These are phyloP conservation scores for Erpornis zantholeuca DNA, from an alignment of 2,113 vertebrate species.

Conservation along the genomic window DNA sequence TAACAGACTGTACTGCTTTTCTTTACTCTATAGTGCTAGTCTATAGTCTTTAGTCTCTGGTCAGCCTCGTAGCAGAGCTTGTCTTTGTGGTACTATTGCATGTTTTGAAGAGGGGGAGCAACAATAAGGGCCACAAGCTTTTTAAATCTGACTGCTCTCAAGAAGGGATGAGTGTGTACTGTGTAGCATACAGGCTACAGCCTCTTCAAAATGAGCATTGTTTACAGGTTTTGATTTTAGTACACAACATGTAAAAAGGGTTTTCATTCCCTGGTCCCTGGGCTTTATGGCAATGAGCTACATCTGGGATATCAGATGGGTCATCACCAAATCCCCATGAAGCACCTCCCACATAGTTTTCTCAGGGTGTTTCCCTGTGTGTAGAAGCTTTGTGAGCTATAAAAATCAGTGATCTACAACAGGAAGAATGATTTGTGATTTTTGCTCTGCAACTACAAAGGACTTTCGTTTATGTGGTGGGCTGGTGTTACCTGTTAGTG, in stretches of 20 bases:
- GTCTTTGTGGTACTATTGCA: not conserved
- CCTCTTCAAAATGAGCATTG: not conserved
- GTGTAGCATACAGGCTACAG: not conserved
- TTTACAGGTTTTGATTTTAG: not conserved
- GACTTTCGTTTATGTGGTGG: not conserved
- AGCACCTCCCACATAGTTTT: not conserved
- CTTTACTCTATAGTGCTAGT: not conserved
- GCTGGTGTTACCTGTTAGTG: not conserved
- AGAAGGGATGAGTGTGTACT: not conserved
- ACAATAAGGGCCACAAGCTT: not conserved
- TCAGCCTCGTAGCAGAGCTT: not conserved
- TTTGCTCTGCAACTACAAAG: not conserved
- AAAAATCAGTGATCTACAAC: not conserved
- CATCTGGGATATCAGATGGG: not conserved
- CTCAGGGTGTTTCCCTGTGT: not conserved
- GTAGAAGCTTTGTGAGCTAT: not conserved
- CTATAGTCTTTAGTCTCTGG: too few relatives aligned
- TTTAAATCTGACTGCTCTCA: not conserved
- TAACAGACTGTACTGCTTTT: not conserved
- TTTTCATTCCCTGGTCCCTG: not conserved
- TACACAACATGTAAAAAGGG: accelerated
- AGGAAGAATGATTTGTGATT: not conserved
- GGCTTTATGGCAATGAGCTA: not conserved
- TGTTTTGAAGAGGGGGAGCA: not conserved
- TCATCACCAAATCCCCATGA: not conserved